These are phyloP conservation scores for Hippopotamus amphibius DNA, from an alignment of 2,113 vertebrate genomes.

Conservation along the genomic window DNA sequence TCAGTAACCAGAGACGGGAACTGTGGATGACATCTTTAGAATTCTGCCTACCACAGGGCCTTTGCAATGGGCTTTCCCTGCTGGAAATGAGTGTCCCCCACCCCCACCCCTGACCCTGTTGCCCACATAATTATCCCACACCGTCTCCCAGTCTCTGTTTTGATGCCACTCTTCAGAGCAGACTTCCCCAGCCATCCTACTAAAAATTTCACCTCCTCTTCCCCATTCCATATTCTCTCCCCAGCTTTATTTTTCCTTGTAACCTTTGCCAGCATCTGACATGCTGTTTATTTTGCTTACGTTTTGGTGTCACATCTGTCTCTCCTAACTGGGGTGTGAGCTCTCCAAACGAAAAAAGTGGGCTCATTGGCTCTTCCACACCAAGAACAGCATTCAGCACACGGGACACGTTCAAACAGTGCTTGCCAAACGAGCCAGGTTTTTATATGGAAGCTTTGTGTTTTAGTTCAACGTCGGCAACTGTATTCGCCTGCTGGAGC, in stretches of 20 bases:
- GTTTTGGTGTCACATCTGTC: not conserved
- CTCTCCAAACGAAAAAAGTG: not conserved
- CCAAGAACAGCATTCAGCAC: too few relatives aligned
- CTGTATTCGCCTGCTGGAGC: rapidly evolving
- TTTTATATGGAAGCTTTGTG: not conserved
- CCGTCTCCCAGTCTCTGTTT: not conserved
- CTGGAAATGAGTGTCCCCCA: not conserved
- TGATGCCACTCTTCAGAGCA: not conserved
- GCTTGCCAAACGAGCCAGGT: not conserved
- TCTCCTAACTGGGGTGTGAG: too few relatives aligned
- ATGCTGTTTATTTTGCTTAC: not conserved
- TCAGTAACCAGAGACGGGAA: not conserved
- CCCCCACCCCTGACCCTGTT: not conserved
- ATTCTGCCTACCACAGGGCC: not conserved
- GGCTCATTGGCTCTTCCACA: not conserved
- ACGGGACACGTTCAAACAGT: rapidly evolving
- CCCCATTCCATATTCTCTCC: not conserved
- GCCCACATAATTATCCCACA: not conserved
- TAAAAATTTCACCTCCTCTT: not conserved
- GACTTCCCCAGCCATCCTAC: not conserved
- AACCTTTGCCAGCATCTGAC: not conserved
- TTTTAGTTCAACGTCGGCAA: not conserved
- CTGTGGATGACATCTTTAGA: not conserved
- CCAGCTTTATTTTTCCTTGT: not conserved
- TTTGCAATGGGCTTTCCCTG: too few relatives aligned